Percentiles rank a stretch among this genome's conserved stretches.
Conservation (phyloP, 1,140 invertebrate species). For the Mya arenaria region DNA sequence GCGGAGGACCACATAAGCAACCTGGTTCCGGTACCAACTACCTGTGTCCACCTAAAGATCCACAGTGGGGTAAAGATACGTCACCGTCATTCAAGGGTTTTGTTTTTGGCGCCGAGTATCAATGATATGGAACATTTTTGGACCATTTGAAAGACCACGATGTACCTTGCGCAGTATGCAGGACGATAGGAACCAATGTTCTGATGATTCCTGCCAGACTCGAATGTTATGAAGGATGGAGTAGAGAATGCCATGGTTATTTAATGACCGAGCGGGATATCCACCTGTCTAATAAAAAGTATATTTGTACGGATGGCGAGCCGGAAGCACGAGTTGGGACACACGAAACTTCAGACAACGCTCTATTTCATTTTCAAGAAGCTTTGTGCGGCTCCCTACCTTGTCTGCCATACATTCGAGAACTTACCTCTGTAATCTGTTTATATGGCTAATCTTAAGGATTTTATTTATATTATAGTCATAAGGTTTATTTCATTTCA, state of each 20-base stretch:
- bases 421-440: slow-evolving; percentile 55
- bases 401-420: slow-evolving; percentile 55
- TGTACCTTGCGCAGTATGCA: slow-evolving; percentile 53
- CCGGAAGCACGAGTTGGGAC: slow-evolving; percentile 51
- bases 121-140: not conserved
- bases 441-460: too few species aligned
- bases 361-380: slow-evolving; percentile 52
- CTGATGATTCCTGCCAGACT: slow-evolving; percentile 65
- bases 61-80: not conserved
- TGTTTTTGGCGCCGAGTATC: not conserved
- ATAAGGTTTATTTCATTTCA: too few species aligned
- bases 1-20: not conserved
- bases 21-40: not conserved
- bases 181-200: not conserved
- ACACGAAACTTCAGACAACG: slow-evolving; percentile 43
- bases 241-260: slow-evolving; percentile 60
- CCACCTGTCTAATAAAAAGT: slow-evolving; percentile 35
- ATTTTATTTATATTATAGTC: too few species aligned
- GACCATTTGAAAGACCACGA: slow-evolving; percentile 21
- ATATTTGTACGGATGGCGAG: slow-evolving; percentile 64
- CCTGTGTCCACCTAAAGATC: slow-evolving; percentile 15
- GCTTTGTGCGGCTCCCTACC: slow-evolving; percentile 52
- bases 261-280: slow-evolving; percentile 45
- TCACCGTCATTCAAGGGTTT: not conserved
- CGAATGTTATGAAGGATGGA: slow-evolving; percentile 59